Percentiles rank a stretch among this genome's conserved stretches.
These are phyloP conservation scores for Actinemys pallida DNA, from an alignment of 2,113 vertebrate species.

Conservation along the genomic window DNA sequence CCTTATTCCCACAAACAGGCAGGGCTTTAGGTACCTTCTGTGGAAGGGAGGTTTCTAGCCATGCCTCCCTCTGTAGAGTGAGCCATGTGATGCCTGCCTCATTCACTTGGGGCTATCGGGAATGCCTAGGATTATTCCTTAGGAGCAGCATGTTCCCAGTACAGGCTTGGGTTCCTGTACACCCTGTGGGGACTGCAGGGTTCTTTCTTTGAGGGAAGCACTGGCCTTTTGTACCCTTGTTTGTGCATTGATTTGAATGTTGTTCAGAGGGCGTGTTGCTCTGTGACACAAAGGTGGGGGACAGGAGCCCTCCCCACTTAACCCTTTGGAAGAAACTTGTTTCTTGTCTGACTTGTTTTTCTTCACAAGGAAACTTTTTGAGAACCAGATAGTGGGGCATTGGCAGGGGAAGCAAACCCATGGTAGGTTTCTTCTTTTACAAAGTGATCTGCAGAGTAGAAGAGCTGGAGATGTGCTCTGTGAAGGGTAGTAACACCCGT, in stretches of 20 bases:
- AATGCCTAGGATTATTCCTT: not conserved
- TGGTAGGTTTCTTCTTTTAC: not conserved
- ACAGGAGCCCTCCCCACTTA: not conserved
- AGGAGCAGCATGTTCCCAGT: rapidly evolving
- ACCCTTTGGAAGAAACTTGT: not conserved
- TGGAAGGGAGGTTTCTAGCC: not conserved
- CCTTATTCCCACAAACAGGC: not conserved
- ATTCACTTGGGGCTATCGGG: not conserved
- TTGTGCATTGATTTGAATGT: not conserved
- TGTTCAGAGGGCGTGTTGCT: not conserved
- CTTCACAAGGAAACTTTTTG: slow-evolving; percentile 13
- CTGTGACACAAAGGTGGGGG: not conserved
- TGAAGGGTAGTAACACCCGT: not conserved
- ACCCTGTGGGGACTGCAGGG: not conserved
- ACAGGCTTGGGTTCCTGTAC: not conserved
- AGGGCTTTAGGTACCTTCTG: not conserved
- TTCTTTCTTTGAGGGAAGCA: not conserved
- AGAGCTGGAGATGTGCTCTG: not conserved
- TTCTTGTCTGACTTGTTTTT: not conserved
- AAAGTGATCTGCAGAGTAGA: not conserved
- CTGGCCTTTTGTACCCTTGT: not conserved
- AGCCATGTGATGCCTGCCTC: not conserved
- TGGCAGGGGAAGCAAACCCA: not conserved
- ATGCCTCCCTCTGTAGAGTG: not conserved
- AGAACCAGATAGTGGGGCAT: not conserved